These are phyloP conservation scores for Zoanthus sociatus DNA, from an alignment of 92 coral and sea anemone species.

Conservation along the genomic window DNA sequence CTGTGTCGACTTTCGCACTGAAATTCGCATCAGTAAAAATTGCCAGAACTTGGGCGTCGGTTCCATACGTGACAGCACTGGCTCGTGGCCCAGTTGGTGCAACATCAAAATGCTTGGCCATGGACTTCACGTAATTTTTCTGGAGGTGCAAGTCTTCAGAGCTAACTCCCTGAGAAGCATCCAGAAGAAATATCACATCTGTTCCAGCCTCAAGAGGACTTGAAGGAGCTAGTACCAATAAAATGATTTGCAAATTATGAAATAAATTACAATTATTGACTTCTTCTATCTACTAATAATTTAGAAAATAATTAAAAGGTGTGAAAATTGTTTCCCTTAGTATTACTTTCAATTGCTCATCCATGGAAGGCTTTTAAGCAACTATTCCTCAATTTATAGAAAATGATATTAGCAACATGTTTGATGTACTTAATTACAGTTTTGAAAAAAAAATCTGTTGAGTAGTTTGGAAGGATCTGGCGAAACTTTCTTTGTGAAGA, in stretches of 20 bases:
- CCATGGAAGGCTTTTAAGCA: too few species aligned
- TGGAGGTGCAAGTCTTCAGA: slow-evolving; percentile 66
- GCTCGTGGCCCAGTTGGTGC: slow-evolving; percentile 69
- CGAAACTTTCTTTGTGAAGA: too few species aligned
- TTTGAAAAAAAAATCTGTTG: too few species aligned
- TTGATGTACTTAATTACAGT: too few species aligned
- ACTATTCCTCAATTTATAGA: too few species aligned
- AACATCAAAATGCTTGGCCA: slow-evolving; percentile 68
- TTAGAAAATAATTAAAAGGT: too few species aligned
- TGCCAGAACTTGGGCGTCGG: slow-evolving; percentile 18
- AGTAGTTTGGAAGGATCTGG: too few species aligned
- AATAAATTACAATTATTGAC: background rate
- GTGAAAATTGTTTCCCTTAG: too few species aligned
- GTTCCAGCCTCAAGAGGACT: slow-evolving; percentile 61
- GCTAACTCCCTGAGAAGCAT: slow-evolving; percentile 79
- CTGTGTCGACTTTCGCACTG: slow-evolving; percentile 21
- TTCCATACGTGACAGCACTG: slow-evolving; percentile 69
- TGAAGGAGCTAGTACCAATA: slow-evolving; percentile 34
- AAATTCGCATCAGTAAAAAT: slow-evolving; percentile 23
- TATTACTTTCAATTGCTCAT: too few species aligned
- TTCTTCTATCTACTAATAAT: background rate
- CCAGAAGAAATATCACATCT: slow-evolving; percentile 88
- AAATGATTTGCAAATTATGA: background rate
- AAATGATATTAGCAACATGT: too few species aligned
- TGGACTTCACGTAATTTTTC: slow-evolving; percentile 74